These are phyloP conservation scores for Branchellion lobata DNA, from an alignment of 2,888 invertebrate genomes.

Conservation along the genomic window DNA sequence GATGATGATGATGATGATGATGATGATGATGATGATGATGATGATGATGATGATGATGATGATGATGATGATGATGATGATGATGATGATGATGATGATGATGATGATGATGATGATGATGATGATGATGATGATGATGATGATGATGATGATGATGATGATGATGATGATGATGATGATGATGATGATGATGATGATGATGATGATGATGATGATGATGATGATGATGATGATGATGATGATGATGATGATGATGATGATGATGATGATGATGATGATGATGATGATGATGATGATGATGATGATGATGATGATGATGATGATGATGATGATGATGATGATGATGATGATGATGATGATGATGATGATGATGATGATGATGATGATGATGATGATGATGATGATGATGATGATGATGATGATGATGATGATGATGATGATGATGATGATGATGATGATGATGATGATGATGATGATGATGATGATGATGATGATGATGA, in stretches of 20 bases:
- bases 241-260: conserved; percentile 17
- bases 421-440: conserved; percentile 9
- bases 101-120: background rate
- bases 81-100: conserved; percentile 28
- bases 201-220: background rate
- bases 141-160: conserved; percentile 2
- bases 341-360: background rate
- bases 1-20: conserved; percentile 27
- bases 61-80: conserved; percentile 5
- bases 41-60: background rate
- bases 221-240: background rate
- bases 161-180: background rate
- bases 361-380: conserved; percentile 28
- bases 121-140: conserved; percentile 1
- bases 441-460: conserved; percentile 11
- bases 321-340: background rate
- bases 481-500: conserved; percentile 3
- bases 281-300: background rate
- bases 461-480: conserved; percentile 30
- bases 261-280: background rate
- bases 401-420: conserved; percentile 33
- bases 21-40: conserved; percentile 31
- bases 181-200: background rate
- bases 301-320: conserved; percentile 26
- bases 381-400: conserved; percentile 29